Evolutionary conservation across 2,797 vertebrate species (phyloP).

Genomic region (Rhabdophis nuchalis): DNA sequence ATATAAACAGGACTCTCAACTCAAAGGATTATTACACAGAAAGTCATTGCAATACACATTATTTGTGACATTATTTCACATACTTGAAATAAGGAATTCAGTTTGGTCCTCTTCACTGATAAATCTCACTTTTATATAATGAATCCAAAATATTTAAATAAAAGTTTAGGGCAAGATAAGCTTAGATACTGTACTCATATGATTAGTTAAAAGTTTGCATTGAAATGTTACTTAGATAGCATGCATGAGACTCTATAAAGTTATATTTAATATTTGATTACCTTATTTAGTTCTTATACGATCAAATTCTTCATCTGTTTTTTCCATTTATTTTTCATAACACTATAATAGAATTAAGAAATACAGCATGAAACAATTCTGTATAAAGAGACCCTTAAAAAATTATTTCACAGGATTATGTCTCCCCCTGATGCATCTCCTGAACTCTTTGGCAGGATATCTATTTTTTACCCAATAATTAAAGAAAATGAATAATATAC

Average conservation of each 20-base stretch:
- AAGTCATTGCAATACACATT: background rate
- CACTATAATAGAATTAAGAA: slow-evolving; percentile 63
- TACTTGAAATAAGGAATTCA: background rate
- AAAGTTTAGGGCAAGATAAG: background rate
- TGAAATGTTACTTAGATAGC: background rate
- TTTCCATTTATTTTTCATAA: slow-evolving; percentile 53
- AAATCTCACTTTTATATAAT: background rate
- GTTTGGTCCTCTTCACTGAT: background rate
- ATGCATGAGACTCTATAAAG: background rate
- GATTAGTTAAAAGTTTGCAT: background rate
- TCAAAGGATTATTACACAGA: background rate
- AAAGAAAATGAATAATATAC: background rate
- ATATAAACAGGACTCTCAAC: background rate
- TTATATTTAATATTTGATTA: slow-evolving; percentile 60
- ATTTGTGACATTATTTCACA: slow-evolving; percentile 6
- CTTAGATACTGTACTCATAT: background rate
- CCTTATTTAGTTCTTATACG: slow-evolving; percentile 66
- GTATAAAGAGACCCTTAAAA: slow-evolving; percentile 35
- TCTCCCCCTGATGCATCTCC: background rate
- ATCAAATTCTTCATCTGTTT: slow-evolving; percentile 62
- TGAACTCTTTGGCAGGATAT: slow-evolving; percentile 40
- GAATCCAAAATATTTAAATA: background rate
- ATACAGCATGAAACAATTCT: slow-evolving; percentile 48
- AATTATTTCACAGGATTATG: background rate
- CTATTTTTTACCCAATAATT: background rate